Percentiles rank a stretch among this genome's conserved stretches.
phyloP scores from a whole-genome alignment of 1,140 invertebrate species.

The Macrobrachium rosenbergii region DNA sequence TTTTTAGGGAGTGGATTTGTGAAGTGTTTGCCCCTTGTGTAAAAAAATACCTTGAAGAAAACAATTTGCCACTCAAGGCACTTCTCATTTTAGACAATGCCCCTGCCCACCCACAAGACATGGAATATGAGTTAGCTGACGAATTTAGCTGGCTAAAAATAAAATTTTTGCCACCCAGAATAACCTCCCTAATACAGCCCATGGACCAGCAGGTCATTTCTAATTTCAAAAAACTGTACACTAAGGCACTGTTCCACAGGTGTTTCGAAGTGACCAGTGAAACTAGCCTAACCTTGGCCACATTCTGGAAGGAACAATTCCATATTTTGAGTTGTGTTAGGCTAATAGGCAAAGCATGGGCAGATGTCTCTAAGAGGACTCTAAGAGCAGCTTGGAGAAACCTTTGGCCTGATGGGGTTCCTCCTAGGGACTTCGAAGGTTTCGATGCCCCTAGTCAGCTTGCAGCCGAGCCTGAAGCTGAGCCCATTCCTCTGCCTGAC shows the following conservation, averaged over 20 bases:
- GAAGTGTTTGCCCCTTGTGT: background rate
- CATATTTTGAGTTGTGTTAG: conserved; percentile 12
- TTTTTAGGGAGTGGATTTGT: background rate
- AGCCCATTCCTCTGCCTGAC: no score
- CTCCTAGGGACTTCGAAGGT: background rate
- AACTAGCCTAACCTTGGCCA: background rate
- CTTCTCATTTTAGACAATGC: background rate
- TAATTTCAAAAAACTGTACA: conserved; percentile 15
- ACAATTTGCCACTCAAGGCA: background rate
- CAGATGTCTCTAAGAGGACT: no score
- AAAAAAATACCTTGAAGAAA: background rate
- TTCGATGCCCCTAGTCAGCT: background rate
- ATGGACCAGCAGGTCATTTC: background rate
- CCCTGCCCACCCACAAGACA: background rate
- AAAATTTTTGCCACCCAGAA: background rate
- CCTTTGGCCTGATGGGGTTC: background rate
- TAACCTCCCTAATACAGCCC: background rate
- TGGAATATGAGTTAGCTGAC: background rate
- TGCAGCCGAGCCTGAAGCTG: no score
- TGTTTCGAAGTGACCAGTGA: conserved; percentile 7
- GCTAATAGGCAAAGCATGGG: background rate
- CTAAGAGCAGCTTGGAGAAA: background rate
- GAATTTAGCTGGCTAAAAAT: background rate
- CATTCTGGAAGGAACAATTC: conserved; percentile 26
- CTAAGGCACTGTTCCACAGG: background rate